Evolutionary conservation across 2,888 invertebrate genomes (phyloP), one percentile per base, ranked within the genome.

Genomic region (Perithous albicinctus): DNA sequence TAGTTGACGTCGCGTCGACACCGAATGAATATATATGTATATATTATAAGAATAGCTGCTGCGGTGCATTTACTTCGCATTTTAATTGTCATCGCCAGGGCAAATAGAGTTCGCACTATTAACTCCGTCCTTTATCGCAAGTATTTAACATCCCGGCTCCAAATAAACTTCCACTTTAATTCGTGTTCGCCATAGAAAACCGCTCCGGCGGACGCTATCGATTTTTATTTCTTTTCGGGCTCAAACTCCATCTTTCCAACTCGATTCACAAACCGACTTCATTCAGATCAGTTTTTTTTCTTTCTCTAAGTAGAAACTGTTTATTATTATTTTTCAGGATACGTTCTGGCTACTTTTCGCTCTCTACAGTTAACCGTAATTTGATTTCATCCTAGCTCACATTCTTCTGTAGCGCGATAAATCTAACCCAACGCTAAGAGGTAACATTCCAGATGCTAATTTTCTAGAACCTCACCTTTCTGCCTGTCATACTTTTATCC

Each of bases 111-210:
- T 48, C 66, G 61, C 56, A 80, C 85, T 84, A 85, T 84, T 86
- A 82, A 69, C 67, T 78, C 43, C 61, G 78, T 51, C 59, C 35
- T 43, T 61, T 56, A 63, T 64, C 10, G 38, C 67, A 20, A 7
- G 35, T n/a, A 38, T 69, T 77, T 69, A 61, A 76, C 72, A 41
- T 32, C n/a, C 69, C 46, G 48, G 23, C 73, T 48, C 32, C 41
- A 74, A 77, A 83, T 70, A 83, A 78, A 78, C 61, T 80, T 78
- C 64, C 59, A 67, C 78, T 80, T 82, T 80, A 85, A 85, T 82
- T 81, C 63, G 56, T 59, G 74, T 56, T 79, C 64, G 32, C 79
- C 73, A 78, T 80, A 56, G 73, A 69, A 77, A 84, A 82, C 77
- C 64, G 38, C 70, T 54, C 61, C 54, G 66, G 29, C 66, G 54